Evolutionary conservation across 1,140 invertebrate genomes (phyloP), one percentile per base, ranked within the genome.

Genomic region (Eupeodes corollae): DNA sequence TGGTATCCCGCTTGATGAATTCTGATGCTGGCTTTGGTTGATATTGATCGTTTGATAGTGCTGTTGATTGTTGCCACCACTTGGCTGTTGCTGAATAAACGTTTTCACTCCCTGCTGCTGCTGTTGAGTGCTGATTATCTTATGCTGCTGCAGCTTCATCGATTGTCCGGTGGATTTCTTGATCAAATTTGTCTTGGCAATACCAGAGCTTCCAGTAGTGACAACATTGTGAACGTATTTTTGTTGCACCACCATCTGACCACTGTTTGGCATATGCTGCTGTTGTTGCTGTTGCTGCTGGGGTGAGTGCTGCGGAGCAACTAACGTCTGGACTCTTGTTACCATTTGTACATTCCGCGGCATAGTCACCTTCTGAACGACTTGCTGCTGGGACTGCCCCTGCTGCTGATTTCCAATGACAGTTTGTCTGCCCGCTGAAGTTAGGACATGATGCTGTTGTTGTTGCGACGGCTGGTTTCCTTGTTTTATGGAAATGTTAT

Each of bases 341-440:
- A 44, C 15, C 33, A 49, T 48, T 40, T 13, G 58, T 50, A 44
- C 46, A 39, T 43, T 48, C n/a, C 33, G 45, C 45, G 46, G 46
- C 31, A 33, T 41, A 18, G 42, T 43, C 10, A 19, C 51, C 51
- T 15, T 58, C 26, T 42, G 45, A 13, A 44, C 41, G 13, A 38
- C 26, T 46, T 35, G 40, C 32, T 41, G 45, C 34, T 34, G 52
- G 48, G 45, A 64, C 42, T 64, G 61, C 41, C 60, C 59, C 19
- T 58, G 58, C 34, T 58, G 60, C 15, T 64, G 61, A 15, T 55
- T 53, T n/a, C 41, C 34, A 6, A 48, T 42, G 30, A 40, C 42
- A 32, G 46, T 46, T 16, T 47, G 38, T 6, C 38, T 44, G 16
- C 46, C 40, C 8, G 33, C 35, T 15, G 38, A 13, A 9, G 37